Percentiles rank a stretch among this genome's conserved stretches.
These are phyloP conservation scores for Gavialis gangeticus DNA, from an alignment of 2,113 vertebrate genomes.

Conservation along the genomic window DNA sequence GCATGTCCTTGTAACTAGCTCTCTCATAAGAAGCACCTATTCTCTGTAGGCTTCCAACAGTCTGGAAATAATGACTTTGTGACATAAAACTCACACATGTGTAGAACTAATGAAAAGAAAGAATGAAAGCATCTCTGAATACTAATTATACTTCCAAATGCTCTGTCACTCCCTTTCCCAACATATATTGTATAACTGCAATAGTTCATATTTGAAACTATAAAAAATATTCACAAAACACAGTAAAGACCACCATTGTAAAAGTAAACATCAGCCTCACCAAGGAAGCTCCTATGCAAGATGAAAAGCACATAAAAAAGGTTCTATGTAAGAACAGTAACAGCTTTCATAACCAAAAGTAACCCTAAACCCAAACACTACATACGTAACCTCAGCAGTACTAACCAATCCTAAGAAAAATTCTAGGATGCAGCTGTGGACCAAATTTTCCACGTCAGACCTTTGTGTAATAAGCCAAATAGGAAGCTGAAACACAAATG, in stretches of 20 bases:
- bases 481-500: not conserved
- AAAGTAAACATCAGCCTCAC: rapidly evolving
- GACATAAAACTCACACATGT: rapidly evolving
- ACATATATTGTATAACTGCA: rapidly evolving
- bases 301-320: not conserved
- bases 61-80: not conserved
- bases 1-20: rapidly evolving
- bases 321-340: not conserved
- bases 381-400: not conserved
- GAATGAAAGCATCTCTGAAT: not conserved
- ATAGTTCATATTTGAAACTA: not conserved
- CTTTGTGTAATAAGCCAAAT: rapidly evolving
- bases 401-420: not conserved
- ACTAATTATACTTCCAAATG: not conserved
- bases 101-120: not conserved
- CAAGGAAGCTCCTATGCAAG: not conserved
- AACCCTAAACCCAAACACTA: not conserved
- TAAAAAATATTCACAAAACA: not conserved
- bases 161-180: not conserved
- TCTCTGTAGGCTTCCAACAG: rapidly evolving
- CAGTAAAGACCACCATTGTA: not conserved
- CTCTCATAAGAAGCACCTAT: rapidly evolving
- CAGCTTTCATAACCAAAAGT: not conserved
- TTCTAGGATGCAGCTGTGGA: not conserved
- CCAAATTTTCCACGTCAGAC: not conserved